Base-by-base conservation (phyloP, 2,797 vertebrate species). In the Macrochelys suwanniensis region DNA sequence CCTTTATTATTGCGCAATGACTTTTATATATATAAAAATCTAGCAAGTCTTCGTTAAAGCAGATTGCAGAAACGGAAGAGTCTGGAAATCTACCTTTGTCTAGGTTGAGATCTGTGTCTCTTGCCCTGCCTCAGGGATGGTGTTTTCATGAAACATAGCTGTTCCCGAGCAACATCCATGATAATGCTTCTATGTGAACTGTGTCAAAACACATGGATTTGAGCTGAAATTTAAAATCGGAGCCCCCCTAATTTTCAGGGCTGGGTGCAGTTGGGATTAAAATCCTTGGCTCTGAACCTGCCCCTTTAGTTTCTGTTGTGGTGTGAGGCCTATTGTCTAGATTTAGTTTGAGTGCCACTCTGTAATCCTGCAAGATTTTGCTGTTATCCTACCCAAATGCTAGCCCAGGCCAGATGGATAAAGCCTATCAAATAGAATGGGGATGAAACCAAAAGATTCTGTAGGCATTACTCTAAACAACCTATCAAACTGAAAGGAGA, bases 1-100 rank as follows among this genome's bases (percentile, higher is more conserved):
- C 37, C 80, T 68, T 92, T 88, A 89, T 76, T 51, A 78, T 56
- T 49, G 33, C 47, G 33, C 37, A 88, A 71, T 0, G 0, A 47
- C 37, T 94, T 87, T 84, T 82, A 65, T 37, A 94, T 45, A 23
- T 12, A 23, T 25, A 61, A 31, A 61, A 17, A 61, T 74, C 11
- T 12, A 71, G 37, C 37, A 71, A 92, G 33, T 3, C 2, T 11
- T 17, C 0, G 0, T 33, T 77, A 53, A 59, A 96, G 37, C 74
- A 96, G 76, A 92, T 83, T 94, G 8, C 21, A 77, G 87, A 68
- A 91, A 83, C 5, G 28, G 16, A 61, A 57, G 33, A 89, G 79
- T 91, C 51, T 94, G 50, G 53, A 90, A 95, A 81, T 71, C 19
- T 78, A 28, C n/a, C 53, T 82, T 53, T 91, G 49, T 85, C 3